These are phyloP conservation scores for Trichogramma evanescens DNA, from an alignment of 2,888 invertebrate genomes.

Conservation along the genomic window DNA sequence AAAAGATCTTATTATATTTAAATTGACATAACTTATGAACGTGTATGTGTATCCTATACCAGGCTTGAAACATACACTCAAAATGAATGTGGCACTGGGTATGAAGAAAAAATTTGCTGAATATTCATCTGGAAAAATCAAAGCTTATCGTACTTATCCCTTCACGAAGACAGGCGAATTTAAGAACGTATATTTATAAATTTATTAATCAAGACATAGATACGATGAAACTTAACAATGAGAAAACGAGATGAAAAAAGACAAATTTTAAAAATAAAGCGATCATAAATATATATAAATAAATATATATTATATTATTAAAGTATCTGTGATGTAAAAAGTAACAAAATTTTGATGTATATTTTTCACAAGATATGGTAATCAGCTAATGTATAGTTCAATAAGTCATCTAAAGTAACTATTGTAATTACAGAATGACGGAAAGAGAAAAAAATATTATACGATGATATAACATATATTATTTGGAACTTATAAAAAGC, in stretches of 20 bases:
- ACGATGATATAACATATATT: background rate
- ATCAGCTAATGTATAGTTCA: constrained; percentile 45
- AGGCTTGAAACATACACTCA: constrained; percentile 12
- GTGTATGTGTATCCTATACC: constrained; percentile 12
- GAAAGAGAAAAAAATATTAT: constrained; percentile 6
- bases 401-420: constrained; percentile 42
- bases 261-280: background rate
- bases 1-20: constrained; percentile 25
- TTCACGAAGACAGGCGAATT: constrained; percentile 13
- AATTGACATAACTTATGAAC: constrained; percentile 17
- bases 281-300: constrained; percentile 14
- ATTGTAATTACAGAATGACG: constrained; percentile 34
- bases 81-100: constrained; percentile 14
- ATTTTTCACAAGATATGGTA: constrained; percentile 48
- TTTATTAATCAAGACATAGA: constrained; percentile 4
- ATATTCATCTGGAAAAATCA: constrained; percentile 8
- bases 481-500: no score
- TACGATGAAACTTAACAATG: background rate
- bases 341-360: constrained; percentile 49
- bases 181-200: constrained; percentile 12
- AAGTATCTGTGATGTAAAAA: constrained; percentile 49
- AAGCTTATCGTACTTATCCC: constrained; percentile 5
- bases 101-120: background rate
- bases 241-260: background rate
- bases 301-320: constrained; percentile 34